These are phyloP conservation scores for Ancistrus triradiatus DNA, from an alignment of 2,113 vertebrate species.

Conservation along the genomic window DNA sequence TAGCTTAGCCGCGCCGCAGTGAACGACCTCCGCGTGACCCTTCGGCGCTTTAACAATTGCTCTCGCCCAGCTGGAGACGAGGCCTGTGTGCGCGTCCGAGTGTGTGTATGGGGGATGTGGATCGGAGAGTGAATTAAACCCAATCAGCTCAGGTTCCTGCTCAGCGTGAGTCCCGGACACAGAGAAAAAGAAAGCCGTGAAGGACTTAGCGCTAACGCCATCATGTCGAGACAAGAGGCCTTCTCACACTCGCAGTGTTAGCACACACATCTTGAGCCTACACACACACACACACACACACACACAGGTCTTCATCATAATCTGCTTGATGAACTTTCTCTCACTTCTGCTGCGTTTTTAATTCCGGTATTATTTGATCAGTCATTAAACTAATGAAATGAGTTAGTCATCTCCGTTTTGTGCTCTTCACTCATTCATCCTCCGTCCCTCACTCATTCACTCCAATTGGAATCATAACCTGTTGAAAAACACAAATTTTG, in stretches of 20 bases:
- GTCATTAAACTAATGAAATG: too few relatives aligned
- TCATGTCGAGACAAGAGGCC: conserved; percentile 30
- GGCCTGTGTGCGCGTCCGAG: conserved; percentile 30
- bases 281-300: conserved; percentile 1
- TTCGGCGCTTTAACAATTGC: conserved; percentile 44
- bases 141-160: conserved; percentile 52
- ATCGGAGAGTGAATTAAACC: conserved; percentile 44
- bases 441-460: too few relatives aligned
- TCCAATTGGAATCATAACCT: too few relatives aligned
- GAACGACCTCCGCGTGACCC: conserved; percentile 40
- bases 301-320: neutral
- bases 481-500: too few relatives aligned
- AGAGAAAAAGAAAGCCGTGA: conserved; percentile 36
- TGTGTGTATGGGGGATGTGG: conserved; percentile 19
- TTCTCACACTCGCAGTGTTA: conserved; percentile 20
- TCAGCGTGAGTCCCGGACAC: conserved; percentile 43
- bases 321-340: neutral
- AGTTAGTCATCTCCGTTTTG: too few relatives aligned
- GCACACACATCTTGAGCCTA: conserved; percentile 4
- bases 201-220: conserved; percentile 25
- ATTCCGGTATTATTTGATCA: neutral
- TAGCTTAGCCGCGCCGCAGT: conserved; percentile 41
- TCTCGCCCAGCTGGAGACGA: conserved; percentile 44
- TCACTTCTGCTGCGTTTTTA: neutral
- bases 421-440: too few relatives aligned